phyloP scores from a whole-genome alignment of 2,113 vertebrate genomes.

The Bagarius yarrelli region DNA sequence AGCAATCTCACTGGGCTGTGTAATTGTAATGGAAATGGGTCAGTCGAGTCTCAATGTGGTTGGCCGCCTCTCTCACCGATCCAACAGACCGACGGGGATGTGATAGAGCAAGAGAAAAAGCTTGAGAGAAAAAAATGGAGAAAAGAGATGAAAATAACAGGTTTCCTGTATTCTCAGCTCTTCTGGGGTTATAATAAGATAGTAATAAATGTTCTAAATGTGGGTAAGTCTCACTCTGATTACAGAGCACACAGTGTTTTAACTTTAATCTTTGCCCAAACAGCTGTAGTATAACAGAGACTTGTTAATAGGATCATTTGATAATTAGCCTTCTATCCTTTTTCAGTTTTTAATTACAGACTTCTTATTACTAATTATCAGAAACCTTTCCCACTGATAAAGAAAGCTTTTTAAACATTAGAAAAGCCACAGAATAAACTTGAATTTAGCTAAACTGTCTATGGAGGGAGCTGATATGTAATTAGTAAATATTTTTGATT shows the following conservation, averaged over 20 bases:
- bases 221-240: slow-evolving; percentile 61
- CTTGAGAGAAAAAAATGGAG: slow-evolving; percentile 36
- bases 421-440: not conserved
- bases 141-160: slow-evolving; percentile 68
- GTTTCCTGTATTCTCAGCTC: slow-evolving; percentile 60
- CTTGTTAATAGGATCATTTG: slow-evolving; percentile 91
- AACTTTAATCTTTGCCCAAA: slow-evolving; percentile 79
- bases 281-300: slow-evolving; percentile 85
- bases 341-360: slow-evolving; percentile 85
- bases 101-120: slow-evolving; percentile 27
- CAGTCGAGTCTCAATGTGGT: slow-evolving; percentile 74
- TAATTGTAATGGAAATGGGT: slow-evolving; percentile 89
- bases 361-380: slow-evolving; percentile 78
- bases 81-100: slow-evolving; percentile 58
- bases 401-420: not conserved
- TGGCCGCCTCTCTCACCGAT: slow-evolving; percentile 68
- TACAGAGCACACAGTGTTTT: slow-evolving; percentile 64
- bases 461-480: not conserved
- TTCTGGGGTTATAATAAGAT: slow-evolving; percentile 81
- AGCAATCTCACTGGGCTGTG: slow-evolving; percentile 81
- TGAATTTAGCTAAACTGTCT: not conserved
- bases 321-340: slow-evolving; percentile 89
- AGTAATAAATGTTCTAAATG: slow-evolving; percentile 75
- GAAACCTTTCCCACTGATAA: not conserved
- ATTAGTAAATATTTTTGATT: not conserved